A percentile compares a stretch with the other conserved stretches of the same genome.
Conservation (phyloP, 2,113 vertebrate genomes). For the Pteruthius melanotis region DNA sequence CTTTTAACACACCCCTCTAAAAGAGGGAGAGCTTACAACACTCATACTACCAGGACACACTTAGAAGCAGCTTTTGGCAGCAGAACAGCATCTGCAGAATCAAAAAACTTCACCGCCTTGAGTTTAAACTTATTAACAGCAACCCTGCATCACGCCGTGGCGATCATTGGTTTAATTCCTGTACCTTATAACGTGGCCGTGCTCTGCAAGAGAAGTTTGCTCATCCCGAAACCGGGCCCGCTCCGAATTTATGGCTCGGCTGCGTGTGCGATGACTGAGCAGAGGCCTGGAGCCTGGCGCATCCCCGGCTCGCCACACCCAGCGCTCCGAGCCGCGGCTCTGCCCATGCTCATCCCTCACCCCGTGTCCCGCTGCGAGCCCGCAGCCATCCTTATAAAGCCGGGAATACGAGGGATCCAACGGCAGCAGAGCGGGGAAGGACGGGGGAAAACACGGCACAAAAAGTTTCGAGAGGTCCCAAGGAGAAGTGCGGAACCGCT, state of each 20-base stretch:
- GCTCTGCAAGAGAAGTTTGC: neutral
- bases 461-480: neutral
- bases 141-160: neutral
- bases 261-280: neutral
- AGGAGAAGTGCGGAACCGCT: neutral
- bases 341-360: neutral
- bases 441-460: neutral
- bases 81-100: neutral
- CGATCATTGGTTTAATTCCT: neutral
- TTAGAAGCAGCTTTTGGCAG: neutral
- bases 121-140: neutral
- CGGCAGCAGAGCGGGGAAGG: neutral
- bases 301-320: slow-evolving; percentile 67
- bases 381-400: slow-evolving; percentile 38
- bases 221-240: neutral
- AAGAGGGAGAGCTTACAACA: neutral
- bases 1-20: too few relatives aligned
- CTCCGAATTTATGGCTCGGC: neutral
- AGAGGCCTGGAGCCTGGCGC: slow-evolving; percentile 46
- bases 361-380: neutral
- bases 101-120: neutral
- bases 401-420: neutral
- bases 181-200: neutral
- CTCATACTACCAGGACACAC: neutral
- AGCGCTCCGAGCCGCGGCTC: neutral